A percentile compares a stretch with the other conserved stretches of the same genome.
phyloP scores from a whole-genome alignment of 2,113 vertebrate genomes.

The Embiotoca jacksoni region DNA sequence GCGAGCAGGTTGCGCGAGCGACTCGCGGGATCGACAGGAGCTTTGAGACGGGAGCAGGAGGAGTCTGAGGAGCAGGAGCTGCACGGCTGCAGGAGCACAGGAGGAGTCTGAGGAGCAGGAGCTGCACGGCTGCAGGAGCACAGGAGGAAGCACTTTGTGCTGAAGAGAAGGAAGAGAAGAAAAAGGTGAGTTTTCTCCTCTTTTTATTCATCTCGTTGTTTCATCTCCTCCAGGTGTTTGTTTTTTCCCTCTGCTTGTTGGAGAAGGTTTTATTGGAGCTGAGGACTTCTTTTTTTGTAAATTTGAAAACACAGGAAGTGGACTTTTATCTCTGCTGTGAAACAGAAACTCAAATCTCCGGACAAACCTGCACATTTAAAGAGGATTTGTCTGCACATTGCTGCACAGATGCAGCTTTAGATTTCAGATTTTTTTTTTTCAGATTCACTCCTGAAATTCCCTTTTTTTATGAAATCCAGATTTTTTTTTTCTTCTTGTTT shows the following conservation, averaged over 20 bases:
- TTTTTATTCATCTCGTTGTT: neutral
- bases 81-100: constrained; percentile 4
- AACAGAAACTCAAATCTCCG: neutral
- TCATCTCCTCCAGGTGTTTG: neutral
- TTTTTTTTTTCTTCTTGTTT: too few relatives aligned
- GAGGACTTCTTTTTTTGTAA: neutral
- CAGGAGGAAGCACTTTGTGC: constrained; percentile 28
- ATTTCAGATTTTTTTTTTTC: neutral
- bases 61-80: constrained; percentile 50
- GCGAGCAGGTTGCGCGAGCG: constrained; percentile 68
- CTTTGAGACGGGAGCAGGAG: constrained; percentile 26
- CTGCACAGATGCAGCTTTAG: neutral
- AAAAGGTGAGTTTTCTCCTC: too few relatives aligned
- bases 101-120: constrained; percentile 35
- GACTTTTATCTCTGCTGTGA: neutral
- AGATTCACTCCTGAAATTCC: too few relatives aligned
- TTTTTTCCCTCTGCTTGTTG: constrained; percentile 1
- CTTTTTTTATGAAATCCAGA: too few relatives aligned
- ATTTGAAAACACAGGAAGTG: neutral
- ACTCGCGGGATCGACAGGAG: too few relatives aligned
- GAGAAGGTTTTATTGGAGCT: neutral
- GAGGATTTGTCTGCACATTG: neutral
- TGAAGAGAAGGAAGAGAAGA: too few relatives aligned
- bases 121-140: constrained; percentile 41
- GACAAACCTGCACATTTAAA: neutral